Base-by-base conservation (phyloP, 2,888 invertebrate genomes). In the Tachystola acroxantha region DNA sequence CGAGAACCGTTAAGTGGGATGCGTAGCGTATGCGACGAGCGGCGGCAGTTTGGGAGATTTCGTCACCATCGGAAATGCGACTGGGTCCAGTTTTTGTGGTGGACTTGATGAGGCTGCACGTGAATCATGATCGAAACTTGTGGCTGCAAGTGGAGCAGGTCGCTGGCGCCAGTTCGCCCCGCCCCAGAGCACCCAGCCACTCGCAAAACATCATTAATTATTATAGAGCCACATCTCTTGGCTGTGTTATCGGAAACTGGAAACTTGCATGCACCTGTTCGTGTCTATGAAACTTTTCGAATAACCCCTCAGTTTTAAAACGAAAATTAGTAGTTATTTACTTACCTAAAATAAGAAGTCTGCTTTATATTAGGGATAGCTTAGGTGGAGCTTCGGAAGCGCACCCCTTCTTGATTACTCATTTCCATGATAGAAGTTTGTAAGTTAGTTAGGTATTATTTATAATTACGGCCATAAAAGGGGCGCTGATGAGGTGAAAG, bases 1-100 rank as follows among this genome's bases (percentile, higher is more conserved):
- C 64, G 68, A 69, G 67, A 66, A 75, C 75, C 75, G 77, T 80
- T 78, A 77, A 71, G 70, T 74, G 71, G 63, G 76, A 75, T 72
- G 73, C 61, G 70, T 69, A 59, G 73, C 61, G 70, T 69, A 59
- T 65, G 59, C 61, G 64, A 64, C 61, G 55, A 42, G 47, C 45
- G n/a, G 40, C 56, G 55, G 63, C 59, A 56, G 59, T 53, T 40
- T 50, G 38, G 45, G 46, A 54, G 62, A 59, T 78, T 74, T 77
- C 71, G 72, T 80, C 78, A 70, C 67, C 61, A 64, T 72, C 67
- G 69, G 72, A 76, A 68, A 68, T 64, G 64, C 66, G 70, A 64
- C 52, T 56, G 59, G 64, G 63, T 60, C 61, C 57, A 58, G 58
- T 70, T 74, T 71, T 74, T 70, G 64, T 64, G 60, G 58, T 59